phyloP scores from a whole-genome alignment of 1,140 invertebrate species.

The Aphaenogaster ashmeadi region DNA sequence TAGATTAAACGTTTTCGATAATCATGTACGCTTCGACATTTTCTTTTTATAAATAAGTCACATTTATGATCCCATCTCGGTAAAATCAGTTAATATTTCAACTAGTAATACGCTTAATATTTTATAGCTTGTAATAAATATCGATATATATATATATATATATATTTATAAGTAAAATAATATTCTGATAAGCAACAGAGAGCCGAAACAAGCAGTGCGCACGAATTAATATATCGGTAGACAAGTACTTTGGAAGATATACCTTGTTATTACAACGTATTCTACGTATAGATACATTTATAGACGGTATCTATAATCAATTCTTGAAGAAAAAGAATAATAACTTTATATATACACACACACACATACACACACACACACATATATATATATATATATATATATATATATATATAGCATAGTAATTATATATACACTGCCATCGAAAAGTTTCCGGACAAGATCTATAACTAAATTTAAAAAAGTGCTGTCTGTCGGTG shows the following conservation, averaged over 20 bases:
- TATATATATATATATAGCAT: neutral
- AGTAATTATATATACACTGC: neutral
- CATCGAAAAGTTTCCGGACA: no score
- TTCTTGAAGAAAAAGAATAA: neutral
- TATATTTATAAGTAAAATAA: conserved; percentile 21
- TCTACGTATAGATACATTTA: conserved; percentile 25
- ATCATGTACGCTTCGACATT: neutral
- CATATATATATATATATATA: no score
- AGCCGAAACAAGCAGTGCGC: conserved; percentile 28
- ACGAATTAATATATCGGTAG: conserved; percentile 67
- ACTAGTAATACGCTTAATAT: conserved; percentile 21
- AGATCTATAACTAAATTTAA: no score
- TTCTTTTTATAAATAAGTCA: conserved; percentile 27
- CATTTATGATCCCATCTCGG: conserved; percentile 10
- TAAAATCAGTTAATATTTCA: conserved; percentile 29
- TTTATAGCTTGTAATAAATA: conserved; percentile 39
- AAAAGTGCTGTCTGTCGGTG: no score
- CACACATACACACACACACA: no score
- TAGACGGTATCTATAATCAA: neutral
- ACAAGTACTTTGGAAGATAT: conserved; percentile 71
- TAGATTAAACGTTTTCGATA: conserved; percentile 35
- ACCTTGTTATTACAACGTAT: conserved; percentile 4
- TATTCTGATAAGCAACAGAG: conserved; percentile 16
- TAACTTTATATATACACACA: neutral
- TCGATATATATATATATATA: neutral